Evolutionary conservation across 1,140 invertebrate species (phyloP).

Genomic region (Amyelois transitella): DNA sequence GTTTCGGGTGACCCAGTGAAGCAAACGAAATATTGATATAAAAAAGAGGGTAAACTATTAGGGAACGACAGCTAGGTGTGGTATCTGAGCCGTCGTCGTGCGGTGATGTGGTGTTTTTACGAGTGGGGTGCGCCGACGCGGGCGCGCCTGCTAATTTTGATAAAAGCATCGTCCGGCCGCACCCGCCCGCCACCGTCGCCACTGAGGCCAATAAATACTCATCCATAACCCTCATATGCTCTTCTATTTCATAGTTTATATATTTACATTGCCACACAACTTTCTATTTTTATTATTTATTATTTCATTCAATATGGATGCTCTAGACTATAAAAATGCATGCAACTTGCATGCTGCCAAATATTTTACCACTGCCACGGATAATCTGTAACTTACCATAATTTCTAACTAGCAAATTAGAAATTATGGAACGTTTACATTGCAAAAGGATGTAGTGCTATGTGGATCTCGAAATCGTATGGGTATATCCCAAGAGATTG

Average conservation of each 20-base stretch:
- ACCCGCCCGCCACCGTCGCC: constrained; percentile 35
- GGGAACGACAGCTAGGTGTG: constrained; percentile 60
- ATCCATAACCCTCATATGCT: constrained; percentile 15
- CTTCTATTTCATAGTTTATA: not conserved
- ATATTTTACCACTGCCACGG: too few species aligned
- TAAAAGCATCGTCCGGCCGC: constrained; percentile 67
- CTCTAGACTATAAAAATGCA: too few species aligned
- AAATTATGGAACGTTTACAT: too few species aligned
- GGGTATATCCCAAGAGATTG: too few species aligned
- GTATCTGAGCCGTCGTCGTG: constrained; percentile 43
- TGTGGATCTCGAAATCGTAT: too few species aligned
- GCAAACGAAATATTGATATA: constrained; percentile 1
- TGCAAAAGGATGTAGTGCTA: too few species aligned
- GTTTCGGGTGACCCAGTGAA: constrained; percentile 2
- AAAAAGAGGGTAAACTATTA: constrained; percentile 33
- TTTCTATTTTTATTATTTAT: not conserved
- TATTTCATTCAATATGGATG: not conserved
- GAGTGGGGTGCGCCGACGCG: constrained; percentile 58
- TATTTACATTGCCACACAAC: not conserved
- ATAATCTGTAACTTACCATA: too few species aligned
- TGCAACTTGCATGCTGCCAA: too few species aligned
- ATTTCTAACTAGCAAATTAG: too few species aligned
- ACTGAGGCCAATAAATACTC: constrained; percentile 32
- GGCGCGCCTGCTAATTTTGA: constrained; percentile 69
- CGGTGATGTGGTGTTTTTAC: constrained; percentile 65